Evolutionary conservation across 2,797 vertebrate species (phyloP).

Genomic region (Natrix natrix): DNA sequence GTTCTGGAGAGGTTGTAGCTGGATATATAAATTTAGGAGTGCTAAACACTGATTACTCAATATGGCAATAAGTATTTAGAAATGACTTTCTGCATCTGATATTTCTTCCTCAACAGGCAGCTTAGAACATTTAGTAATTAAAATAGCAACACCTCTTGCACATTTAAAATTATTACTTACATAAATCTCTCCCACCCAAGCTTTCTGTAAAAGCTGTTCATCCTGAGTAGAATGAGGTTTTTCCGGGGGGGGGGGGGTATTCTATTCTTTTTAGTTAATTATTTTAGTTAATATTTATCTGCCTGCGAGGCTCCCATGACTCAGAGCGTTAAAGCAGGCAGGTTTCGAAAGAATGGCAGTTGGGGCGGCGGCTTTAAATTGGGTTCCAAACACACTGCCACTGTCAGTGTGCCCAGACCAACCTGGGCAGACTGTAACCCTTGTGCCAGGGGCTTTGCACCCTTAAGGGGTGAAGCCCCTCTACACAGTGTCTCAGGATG

Average conservation of each 20-base stretch:
- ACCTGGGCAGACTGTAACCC: too few relatives aligned
- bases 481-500: too few relatives aligned
- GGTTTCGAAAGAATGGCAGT: too few relatives aligned
- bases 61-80: neutral
- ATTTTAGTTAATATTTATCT: neutral
- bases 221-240: neutral
- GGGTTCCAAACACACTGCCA: too few relatives aligned
- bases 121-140: neutral
- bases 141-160: neutral
- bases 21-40: neutral
- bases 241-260: rapidly evolving
- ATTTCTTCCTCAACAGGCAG: neutral
- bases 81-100: neutral
- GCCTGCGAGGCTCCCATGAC: neutral
- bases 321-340: too few relatives aligned
- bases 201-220: neutral
- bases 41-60: neutral
- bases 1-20: neutral
- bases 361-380: too few relatives aligned
- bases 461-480: too few relatives aligned
- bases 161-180: neutral
- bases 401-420: too few relatives aligned
- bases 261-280: neutral
- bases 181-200: neutral
- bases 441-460: too few relatives aligned